Conservation (phyloP, 2,888 invertebrate species). For the Pristionchus japonicus region DNA sequence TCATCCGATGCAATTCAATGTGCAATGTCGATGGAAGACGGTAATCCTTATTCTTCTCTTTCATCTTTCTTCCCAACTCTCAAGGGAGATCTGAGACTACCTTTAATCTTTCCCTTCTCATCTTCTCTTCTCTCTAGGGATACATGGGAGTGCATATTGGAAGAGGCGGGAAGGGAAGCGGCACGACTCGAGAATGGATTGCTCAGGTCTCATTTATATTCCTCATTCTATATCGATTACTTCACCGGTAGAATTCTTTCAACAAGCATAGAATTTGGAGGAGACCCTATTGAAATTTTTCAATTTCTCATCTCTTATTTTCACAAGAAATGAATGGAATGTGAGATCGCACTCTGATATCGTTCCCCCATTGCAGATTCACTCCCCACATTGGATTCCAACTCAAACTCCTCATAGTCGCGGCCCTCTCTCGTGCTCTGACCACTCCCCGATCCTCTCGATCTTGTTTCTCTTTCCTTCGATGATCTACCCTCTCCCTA, state of each 20-base stretch:
- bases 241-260: background rate
- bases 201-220: background rate
- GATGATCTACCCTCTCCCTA: too few relatives aligned
- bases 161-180: conserved; percentile 45
- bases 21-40: conserved; percentile 21
- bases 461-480: conserved; percentile 49
- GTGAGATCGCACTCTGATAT: too few relatives aligned
- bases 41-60: background rate
- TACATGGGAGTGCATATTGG: conserved; percentile 41
- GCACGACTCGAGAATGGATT: conserved; percentile 32
- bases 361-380: conserved; percentile 25
- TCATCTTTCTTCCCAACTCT: background rate
- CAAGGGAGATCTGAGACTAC: conserved; percentile 12
- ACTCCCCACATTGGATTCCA: conserved; percentile 49
- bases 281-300: too few relatives aligned
- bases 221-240: background rate
- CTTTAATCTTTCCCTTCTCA: background rate
- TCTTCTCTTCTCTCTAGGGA: conserved; percentile 24
- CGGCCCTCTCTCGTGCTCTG: conserved; percentile 50
- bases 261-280: too few relatives aligned
- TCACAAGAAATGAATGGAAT: background rate
- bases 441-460: conserved; percentile 46
- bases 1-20: conserved; percentile 49
- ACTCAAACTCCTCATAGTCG: conserved; percentile 50
- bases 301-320: background rate